Evolutionary conservation across 2,797 vertebrate species (phyloP).

Genomic region (Acomys russatus): DNA sequence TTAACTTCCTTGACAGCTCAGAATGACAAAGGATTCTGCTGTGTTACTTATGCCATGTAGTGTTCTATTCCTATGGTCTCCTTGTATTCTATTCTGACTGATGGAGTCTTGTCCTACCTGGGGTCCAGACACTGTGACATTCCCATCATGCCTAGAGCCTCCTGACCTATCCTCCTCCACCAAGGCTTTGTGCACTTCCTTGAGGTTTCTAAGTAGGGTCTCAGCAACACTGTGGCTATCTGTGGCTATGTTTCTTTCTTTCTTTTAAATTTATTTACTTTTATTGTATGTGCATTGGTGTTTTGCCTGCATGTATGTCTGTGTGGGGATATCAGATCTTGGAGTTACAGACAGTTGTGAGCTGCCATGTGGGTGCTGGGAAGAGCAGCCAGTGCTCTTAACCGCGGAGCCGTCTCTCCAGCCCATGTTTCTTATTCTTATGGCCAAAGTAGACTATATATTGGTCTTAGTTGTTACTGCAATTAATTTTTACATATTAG

Average conservation of each 20-base stretch:
- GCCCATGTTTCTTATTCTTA: not conserved
- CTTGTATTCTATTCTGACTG: not conserved
- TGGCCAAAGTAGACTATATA: not conserved
- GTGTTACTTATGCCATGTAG: not conserved
- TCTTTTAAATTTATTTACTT: not conserved
- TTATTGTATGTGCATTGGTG: too few species aligned
- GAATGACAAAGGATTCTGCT: not conserved
- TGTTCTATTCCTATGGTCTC: not conserved
- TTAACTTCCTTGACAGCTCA: not conserved
- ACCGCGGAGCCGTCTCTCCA: too few species aligned
- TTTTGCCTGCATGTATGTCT: too few species aligned
- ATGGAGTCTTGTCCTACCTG: not conserved
- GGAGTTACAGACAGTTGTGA: too few species aligned
- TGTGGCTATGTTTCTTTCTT: not conserved
- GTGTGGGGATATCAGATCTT: too few species aligned
- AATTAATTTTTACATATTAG: not conserved
- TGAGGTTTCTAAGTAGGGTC: not conserved
- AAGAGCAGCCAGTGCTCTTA: too few species aligned
- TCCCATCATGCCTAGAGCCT: too few species aligned
- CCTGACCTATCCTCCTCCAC: not conserved
- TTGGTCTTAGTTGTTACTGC: not conserved
- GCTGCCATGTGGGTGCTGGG: too few species aligned
- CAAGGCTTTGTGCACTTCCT: not conserved
- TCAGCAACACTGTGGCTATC: too few species aligned
- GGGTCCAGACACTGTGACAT: not conserved